Conservation (phyloP, 2,113 vertebrate genomes). For the Anoura caudifer region DNA sequence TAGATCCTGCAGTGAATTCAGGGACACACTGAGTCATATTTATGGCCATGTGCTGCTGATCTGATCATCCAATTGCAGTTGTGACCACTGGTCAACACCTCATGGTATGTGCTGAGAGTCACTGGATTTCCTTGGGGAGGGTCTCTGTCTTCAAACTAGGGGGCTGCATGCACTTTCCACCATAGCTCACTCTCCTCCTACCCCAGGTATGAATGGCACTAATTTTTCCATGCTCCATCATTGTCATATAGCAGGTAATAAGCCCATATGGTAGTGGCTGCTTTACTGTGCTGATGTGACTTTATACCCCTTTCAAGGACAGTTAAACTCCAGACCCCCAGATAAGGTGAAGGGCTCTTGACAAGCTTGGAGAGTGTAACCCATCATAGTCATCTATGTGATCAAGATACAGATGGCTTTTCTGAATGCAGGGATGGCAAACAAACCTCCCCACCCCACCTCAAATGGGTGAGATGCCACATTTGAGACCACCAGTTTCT, state of each 20-base stretch:
- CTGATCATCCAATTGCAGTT: fast-evolving
- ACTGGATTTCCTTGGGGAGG: neutral
- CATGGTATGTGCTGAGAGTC: fast-evolving
- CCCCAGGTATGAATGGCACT: neutral
- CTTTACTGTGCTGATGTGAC: neutral
- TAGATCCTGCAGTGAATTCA: fast-evolving
- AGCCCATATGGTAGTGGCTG: neutral
- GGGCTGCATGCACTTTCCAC: neutral
- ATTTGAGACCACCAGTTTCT: neutral
- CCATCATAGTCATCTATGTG: too few species aligned
- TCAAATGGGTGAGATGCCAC: neutral
- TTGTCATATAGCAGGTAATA: neutral
- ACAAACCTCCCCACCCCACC: neutral
- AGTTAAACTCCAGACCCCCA: neutral
- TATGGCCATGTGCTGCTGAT: fast-evolving
- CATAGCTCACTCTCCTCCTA: too few species aligned
- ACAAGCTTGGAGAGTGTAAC: neutral
- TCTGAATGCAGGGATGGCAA: neutral
- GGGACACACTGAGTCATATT: fast-evolving
- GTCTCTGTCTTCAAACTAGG: neutral
- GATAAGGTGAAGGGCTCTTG: neutral
- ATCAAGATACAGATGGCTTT: neutral
- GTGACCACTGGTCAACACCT: too few species aligned
- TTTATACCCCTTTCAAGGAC: neutral
- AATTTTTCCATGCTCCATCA: too few species aligned